Percentiles rank a stretch among this genome's conserved stretches.
Conservation (phyloP, 2,888 invertebrate genomes). For the Sarcophaga caerulescens region DNA sequence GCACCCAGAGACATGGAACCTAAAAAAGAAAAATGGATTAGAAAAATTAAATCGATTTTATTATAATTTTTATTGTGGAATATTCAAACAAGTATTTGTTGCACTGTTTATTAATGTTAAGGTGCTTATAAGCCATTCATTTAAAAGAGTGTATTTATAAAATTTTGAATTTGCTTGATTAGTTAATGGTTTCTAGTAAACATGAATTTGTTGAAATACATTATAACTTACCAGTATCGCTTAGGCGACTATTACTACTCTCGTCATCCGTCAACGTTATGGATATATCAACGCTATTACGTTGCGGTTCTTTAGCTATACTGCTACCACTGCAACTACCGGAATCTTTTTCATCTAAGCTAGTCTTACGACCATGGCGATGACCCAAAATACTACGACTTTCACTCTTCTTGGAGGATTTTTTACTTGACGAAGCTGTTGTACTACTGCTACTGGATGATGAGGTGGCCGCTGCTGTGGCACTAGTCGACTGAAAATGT, state of each 20-base stretch:
- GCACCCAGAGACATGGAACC: conserved; percentile 92
- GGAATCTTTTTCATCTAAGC: conserved; percentile 77
- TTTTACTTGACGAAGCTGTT: conserved; percentile 61
- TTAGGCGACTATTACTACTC: conserved; percentile 78
- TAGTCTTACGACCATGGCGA: conserved; percentile 75
- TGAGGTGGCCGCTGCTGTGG: conserved; percentile 66
- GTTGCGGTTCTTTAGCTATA: conserved; percentile 74
- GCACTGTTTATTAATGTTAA: too few relatives aligned
- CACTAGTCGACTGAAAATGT: conserved; percentile 78
- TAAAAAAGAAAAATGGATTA: conserved; percentile 16
- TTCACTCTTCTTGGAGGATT: conserved; percentile 71
- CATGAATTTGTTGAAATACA: too few relatives aligned
- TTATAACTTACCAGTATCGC: conserved; percentile 78
- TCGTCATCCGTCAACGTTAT: conserved; percentile 79
- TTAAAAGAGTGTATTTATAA: conserved; percentile 19
- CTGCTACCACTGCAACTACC: conserved; percentile 73
- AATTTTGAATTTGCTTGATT: not conserved
- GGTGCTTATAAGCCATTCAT: not conserved
- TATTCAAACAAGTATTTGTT: too few relatives aligned
- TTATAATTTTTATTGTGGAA: too few relatives aligned
- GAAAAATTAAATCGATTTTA: too few relatives aligned
- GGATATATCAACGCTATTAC: conserved; percentile 79
- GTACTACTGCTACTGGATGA: conserved; percentile 73
- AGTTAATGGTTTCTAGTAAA: not conserved
- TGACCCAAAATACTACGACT: conserved; percentile 63